Evolutionary conservation across 2,113 vertebrate species (phyloP), one percentile per base, ranked within the genome.

Genomic region (Phocoena sinus): DNA sequence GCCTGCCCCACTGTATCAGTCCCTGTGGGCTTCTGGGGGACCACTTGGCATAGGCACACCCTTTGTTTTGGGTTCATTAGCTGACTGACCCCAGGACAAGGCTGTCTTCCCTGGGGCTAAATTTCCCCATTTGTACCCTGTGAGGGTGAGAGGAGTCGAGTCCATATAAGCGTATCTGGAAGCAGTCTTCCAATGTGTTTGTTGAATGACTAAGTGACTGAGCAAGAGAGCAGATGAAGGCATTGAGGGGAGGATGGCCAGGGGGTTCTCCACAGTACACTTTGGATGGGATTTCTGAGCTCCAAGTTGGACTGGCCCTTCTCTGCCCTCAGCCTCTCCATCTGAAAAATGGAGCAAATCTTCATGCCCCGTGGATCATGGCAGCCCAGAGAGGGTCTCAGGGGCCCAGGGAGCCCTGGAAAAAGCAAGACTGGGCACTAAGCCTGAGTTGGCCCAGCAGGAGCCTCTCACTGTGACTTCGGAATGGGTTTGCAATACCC

Each of bases 281-380:
- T 33, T 25, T 21, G 14, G 9, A 25, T 36, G 14, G 41, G 31
- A 23, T 14, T 17, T 23, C 50, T 62, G 76, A 88, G 68, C 53
- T 36, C 21, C 33, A 21, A 21, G 20, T 15, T 14, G 33, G 31
- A 4, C 28, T 76, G 36, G 44, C 25, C 28, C 26, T 77, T n/a
- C n/a, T 84, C 50, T 41, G 62, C 28, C 62, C 31, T 71, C 47
- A n/a, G 56, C 18, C n/a, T 87, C 77, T 81, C 73, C 17, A 8
- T 33, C 63, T 38, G 9, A 20, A 25, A 91, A 76, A 88, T 14
- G 11, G 21, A 88, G 25, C 17, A n/a, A 31, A 71, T 38, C 23
- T 91, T 12, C 15, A 33, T 13, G 50, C 2, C 17, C 62, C 8
- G 0, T 15, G 33, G 80, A 41, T 67, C 4, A 1, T 0, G 1